These are phyloP conservation scores for Xylophagus ater DNA, from an alignment of 2,888 invertebrate genomes.

Conservation along the genomic window DNA sequence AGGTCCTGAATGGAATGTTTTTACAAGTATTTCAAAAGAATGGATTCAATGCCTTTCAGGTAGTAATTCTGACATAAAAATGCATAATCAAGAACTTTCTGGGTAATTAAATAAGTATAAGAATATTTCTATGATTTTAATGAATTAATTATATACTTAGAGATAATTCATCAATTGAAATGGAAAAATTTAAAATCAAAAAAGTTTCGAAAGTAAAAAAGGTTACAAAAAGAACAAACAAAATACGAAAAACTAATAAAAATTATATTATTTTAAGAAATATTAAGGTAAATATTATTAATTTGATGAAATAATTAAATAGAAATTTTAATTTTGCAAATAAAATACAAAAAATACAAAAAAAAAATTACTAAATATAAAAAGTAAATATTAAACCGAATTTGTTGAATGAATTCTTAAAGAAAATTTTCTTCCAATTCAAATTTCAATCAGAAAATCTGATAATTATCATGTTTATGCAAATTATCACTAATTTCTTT, in stretches of 20 bases:
- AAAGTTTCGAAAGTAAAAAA: background rate
- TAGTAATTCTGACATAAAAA: background rate
- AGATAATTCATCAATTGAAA: slow-evolving; percentile 1
- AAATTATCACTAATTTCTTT: too few species aligned
- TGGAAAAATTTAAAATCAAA: slow-evolving; percentile 6
- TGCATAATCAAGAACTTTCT: background rate
- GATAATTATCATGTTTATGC: too few species aligned
- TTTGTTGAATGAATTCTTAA: too few species aligned
- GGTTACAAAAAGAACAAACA: slow-evolving; percentile 3
- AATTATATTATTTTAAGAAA: slow-evolving; percentile 2
- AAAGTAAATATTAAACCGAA: too few species aligned
- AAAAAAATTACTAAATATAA: too few species aligned
- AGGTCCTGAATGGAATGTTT: slow-evolving; percentile 10
- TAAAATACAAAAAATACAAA: too few species aligned
- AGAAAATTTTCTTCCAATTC: too few species aligned
- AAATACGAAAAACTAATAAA: slow-evolving; percentile 5
- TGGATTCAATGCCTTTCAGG: slow-evolving; percentile 6
- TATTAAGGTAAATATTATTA: slow-evolving; percentile 10
- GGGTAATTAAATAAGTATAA: background rate
- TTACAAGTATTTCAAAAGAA: slow-evolving; percentile 8
- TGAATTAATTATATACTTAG: background rate
- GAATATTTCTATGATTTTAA: background rate
- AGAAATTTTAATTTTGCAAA: too few species aligned
- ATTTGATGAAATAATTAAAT: too few species aligned
- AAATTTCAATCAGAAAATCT: too few species aligned